Evolutionary conservation across 2,113 vertebrate genomes (phyloP).

Genomic region (Phaetusa simplex): DNA sequence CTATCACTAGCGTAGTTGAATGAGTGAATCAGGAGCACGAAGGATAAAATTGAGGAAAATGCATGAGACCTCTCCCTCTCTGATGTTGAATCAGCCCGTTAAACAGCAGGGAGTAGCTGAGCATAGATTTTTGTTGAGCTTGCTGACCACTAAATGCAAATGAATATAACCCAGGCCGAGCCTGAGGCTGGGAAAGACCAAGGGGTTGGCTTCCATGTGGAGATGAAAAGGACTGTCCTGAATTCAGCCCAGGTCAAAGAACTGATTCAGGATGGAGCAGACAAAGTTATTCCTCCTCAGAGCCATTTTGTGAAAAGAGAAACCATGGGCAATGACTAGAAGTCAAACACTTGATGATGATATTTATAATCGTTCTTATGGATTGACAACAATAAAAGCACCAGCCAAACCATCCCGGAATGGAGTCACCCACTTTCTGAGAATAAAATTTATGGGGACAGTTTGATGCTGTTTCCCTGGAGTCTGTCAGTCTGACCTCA

Average conservation of each 20-base stretch:
- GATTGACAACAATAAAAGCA: background rate
- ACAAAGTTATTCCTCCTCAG: background rate
- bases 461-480: conserved; percentile 10
- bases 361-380: background rate
- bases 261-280: background rate
- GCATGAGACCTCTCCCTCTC: background rate
- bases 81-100: conserved; percentile 28
- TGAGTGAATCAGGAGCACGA: conserved; percentile 27
- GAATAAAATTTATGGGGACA: background rate
- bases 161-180: background rate
- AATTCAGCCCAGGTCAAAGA: background rate
- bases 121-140: background rate
- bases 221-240: background rate
- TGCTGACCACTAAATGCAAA: conserved; percentile 48
- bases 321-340: background rate
- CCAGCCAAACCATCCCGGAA: background rate
- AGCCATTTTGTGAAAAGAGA: background rate
- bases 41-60: conserved; percentile 35
- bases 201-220: background rate
- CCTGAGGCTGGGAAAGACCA: background rate
- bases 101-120: conserved; percentile 36
- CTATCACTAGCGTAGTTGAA: background rate
- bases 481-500: conserved; percentile 41
- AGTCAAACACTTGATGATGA: background rate
- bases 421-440: background rate